These are phyloP conservation scores for Heliocidaris erythrogramma DNA, from an alignment of 35 echinoderm and acorn worm genomes.

Conservation along the genomic window DNA sequence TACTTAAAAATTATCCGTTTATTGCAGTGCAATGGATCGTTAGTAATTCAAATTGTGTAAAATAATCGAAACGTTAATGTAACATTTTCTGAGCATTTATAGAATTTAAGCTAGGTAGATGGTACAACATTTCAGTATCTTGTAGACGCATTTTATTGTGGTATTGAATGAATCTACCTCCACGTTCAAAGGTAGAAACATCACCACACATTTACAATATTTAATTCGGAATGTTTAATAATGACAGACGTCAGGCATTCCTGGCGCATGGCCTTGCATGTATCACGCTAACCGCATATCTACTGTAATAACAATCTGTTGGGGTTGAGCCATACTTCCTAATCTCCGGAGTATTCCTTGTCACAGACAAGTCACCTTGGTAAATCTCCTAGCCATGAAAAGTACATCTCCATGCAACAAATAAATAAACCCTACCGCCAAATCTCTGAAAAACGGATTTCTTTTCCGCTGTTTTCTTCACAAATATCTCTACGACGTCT, in stretches of 20 bases:
- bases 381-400: not conserved
- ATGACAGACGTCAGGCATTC: not conserved
- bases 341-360: not conserved
- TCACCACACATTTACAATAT: not conserved
- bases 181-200: too few species aligned
- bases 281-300: not conserved
- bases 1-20: too few species aligned
- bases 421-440: constrained; percentile 40
- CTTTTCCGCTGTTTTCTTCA: not conserved
- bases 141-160: too few species aligned
- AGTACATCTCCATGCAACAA: constrained; percentile 6
- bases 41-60: too few species aligned
- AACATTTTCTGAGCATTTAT: too few species aligned
- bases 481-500: not conserved
- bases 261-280: not conserved
- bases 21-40: too few species aligned
- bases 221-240: not conserved
- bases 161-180: too few species aligned
- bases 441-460: not conserved
- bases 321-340: not conserved
- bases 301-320: constrained; percentile 15
- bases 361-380: constrained; percentile 8
- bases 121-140: too few species aligned
- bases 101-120: too few species aligned
- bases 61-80: too few species aligned